Percentiles rank a stretch among this genome's conserved stretches.
phyloP scores from a whole-genome alignment of 2,113 vertebrate genomes.

The Henicopernis longicauda region DNA sequence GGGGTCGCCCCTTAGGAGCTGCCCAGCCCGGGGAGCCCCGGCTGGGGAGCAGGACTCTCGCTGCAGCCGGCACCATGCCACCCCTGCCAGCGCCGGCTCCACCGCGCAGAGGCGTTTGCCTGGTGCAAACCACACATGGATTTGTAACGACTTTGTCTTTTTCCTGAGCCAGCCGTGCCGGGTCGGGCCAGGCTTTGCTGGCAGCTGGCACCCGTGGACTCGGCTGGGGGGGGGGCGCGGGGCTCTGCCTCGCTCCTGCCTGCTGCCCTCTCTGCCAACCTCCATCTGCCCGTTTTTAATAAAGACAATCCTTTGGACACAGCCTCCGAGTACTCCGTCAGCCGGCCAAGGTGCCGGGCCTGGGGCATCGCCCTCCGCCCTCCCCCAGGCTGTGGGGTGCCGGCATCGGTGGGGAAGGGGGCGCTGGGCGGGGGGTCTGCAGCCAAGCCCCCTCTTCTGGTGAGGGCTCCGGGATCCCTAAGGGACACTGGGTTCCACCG shows the following conservation, averaged over 20 bases:
- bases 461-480: not conserved
- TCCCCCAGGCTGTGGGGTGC: fast-evolving
- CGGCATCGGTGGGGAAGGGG: not conserved
- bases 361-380: no score
- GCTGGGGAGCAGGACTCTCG: not conserved
- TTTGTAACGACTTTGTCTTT: not conserved
- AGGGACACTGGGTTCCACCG: not conserved
- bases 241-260: not conserved
- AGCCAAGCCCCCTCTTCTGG: not conserved
- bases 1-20: not conserved
- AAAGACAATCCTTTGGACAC: constrained; percentile 14
- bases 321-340: not conserved
- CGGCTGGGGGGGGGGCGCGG: fast-evolving
- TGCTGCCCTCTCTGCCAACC: not conserved
- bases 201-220: not conserved
- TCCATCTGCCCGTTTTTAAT: not conserved
- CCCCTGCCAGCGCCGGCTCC: not conserved
- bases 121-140: not conserved
- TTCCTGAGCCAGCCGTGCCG: not conserved
- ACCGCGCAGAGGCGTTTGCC: not conserved
- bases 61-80: not conserved
- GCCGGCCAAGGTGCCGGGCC: fast-evolving
- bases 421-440: not conserved
- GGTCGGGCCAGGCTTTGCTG: not conserved
- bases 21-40: not conserved